Conservation (phyloP, 2,888 invertebrate species). For the Thymelicus sylvestris region DNA sequence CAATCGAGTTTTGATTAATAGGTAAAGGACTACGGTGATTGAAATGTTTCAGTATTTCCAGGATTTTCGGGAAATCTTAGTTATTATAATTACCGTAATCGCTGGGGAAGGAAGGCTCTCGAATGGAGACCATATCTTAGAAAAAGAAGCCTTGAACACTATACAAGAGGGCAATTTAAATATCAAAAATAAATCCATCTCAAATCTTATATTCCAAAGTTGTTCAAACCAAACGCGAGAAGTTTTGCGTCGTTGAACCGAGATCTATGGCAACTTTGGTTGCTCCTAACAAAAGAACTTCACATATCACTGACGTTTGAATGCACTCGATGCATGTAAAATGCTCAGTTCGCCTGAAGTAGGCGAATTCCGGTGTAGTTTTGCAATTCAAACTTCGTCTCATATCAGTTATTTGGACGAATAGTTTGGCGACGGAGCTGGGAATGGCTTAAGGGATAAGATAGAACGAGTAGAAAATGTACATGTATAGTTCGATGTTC, state of each 20-base stretch:
- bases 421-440: slow-evolving; percentile 52
- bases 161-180: too few species aligned
- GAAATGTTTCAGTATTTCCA: slow-evolving; percentile 12
- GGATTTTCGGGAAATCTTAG: neutral
- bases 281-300: slow-evolving; percentile 34
- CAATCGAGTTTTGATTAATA: slow-evolving; percentile 40
- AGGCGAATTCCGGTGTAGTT: slow-evolving; percentile 61
- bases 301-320: slow-evolving; percentile 48
- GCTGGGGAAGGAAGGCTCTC: too few species aligned
- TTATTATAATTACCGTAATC: too few species aligned
- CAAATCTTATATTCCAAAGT: slow-evolving; percentile 21
- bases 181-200: slow-evolving; percentile 2
- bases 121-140: too few species aligned
- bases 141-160: too few species aligned
- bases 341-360: slow-evolving; percentile 43
- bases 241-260: slow-evolving; percentile 32
- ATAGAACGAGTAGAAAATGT: slow-evolving; percentile 13
- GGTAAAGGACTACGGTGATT: neutral
- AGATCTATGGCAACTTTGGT: slow-evolving; percentile 42
- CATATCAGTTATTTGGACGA: slow-evolving; percentile 76
- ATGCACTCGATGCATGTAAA: slow-evolving; percentile 43
- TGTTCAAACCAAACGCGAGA: slow-evolving; percentile 21
- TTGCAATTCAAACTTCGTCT: slow-evolving; percentile 79
- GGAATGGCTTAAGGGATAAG: slow-evolving; percentile 21
- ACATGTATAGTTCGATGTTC: slow-evolving; percentile 8